Conservation (phyloP, 2,797 vertebrate species). For the Apogon talboti region DNA sequence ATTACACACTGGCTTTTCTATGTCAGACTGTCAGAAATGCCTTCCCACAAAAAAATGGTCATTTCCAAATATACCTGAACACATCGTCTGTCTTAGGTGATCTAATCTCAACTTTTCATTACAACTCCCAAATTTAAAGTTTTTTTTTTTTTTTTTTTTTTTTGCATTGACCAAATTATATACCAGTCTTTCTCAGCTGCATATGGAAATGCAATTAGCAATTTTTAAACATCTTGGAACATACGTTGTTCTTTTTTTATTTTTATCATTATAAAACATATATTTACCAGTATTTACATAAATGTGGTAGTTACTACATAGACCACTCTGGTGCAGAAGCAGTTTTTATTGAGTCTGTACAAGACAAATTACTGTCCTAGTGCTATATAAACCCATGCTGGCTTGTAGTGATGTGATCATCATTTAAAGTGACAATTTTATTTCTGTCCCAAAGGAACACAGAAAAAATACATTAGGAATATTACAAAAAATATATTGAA, state of each 20-base stretch:
- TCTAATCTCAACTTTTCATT: constrained; percentile 2
- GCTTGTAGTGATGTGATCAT: constrained; percentile 51
- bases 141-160: background rate
- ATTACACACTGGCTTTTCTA: constrained; percentile 50
- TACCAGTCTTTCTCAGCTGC: background rate
- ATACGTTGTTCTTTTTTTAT: background rate
- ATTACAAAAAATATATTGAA: constrained; percentile 62
- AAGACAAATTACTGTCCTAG: constrained; percentile 48
- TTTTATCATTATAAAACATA: no score
- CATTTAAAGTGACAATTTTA: constrained; percentile 54
- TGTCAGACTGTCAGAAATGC: constrained; percentile 27
- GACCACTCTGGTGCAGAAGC: constrained; percentile 32
- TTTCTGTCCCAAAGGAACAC: constrained; percentile 48
- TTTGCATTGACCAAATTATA: background rate
- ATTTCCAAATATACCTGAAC: constrained; percentile 33
- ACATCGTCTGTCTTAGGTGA: constrained; percentile 29
- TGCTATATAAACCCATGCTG: constrained; percentile 30
- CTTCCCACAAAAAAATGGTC: constrained; percentile 26
- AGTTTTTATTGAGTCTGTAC: constrained; percentile 19
- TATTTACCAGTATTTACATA: background rate
- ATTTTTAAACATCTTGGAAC: constrained; percentile 1
- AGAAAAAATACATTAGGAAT: constrained; percentile 61
- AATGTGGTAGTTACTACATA: constrained; percentile 26
- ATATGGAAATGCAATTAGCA: background rate
- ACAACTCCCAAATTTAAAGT: background rate